Conservation (phyloP, 2,797 vertebrate species). For the Rousettus madagascariensis region DNA sequence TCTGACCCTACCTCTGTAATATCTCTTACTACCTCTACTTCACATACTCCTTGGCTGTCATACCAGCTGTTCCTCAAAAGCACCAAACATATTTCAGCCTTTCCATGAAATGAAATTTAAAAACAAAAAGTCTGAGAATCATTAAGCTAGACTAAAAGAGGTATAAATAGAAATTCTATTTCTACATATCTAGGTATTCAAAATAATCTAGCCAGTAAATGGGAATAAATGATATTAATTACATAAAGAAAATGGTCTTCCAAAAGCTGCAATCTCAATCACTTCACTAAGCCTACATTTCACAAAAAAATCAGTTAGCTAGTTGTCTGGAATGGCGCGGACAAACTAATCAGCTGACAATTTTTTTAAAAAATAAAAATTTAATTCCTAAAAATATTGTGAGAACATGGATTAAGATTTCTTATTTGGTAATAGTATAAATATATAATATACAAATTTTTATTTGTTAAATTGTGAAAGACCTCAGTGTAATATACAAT, state of each 20-base stretch:
- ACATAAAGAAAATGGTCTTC: not conserved
- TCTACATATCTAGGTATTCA: not conserved
- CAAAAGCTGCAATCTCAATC: not conserved
- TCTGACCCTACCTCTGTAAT: not conserved
- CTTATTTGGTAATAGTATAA: slow-evolving; percentile 1
- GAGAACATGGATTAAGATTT: slow-evolving; percentile 5
- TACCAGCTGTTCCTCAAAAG: not conserved
- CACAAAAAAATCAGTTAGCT: not conserved
- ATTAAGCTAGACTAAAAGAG: slow-evolving; percentile 3
- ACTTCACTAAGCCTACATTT: not conserved
- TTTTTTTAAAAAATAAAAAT: not conserved
- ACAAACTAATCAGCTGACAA: slow-evolving; percentile 7
- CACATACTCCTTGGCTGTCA: not conserved
- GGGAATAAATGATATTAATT: slow-evolving; percentile 3
- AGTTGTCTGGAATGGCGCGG: not conserved
- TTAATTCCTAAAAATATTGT: slow-evolving; percentile 17
- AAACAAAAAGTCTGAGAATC: slow-evolving; percentile 29
- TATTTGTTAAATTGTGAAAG: slow-evolving; percentile 25
- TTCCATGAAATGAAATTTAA: not conserved
- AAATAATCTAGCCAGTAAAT: not conserved
- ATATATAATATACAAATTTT: not conserved
- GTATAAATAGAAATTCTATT: not conserved
- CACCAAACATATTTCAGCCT: not conserved
- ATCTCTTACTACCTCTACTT: not conserved
- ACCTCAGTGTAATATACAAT: not conserved